Evolutionary conservation across 1,140 invertebrate species (phyloP), one percentile per base, ranked within the genome.

Genomic region (Triops longicaudatus): DNA sequence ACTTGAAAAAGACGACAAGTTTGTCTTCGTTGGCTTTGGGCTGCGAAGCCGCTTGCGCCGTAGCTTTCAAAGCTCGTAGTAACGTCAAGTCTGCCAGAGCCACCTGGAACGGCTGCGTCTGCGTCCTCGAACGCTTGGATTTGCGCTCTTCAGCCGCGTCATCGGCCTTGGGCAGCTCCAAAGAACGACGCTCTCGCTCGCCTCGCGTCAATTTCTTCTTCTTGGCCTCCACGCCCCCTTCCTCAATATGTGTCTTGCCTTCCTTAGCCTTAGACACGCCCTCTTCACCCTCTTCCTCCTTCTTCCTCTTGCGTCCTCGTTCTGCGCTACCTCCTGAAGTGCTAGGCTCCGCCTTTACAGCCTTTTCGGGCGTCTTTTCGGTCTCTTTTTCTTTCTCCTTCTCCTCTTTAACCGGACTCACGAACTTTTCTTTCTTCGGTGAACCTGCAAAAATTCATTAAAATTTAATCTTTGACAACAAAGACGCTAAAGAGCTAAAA

Each of bases 1-100:
- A 92, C 91, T 92, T 92, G 82, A 92, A 93, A 82, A 93, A 93
- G 41, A 92, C 89, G 82, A 93, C 92, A 28, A 94, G 88, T 83
- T 94, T 94, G 76, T 95, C 93, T 81, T 94, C 92, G 26, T 87
- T 86, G 73, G 86, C 85, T 81, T 88, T 89, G 0, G 86, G 83
- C 72, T 17, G 87, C 1, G 76, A 26, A 10, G 72, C 71, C 17
- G 76, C 41, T 44, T 75, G 85, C 43, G 89, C 90, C 17, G 88
- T 89, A 0, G 87, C 86, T 37, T 87, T 88, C 6, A 89, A 84
- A 82, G 92, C 92, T 1, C 91, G 89, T 26, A 92, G 88, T 80
- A 90, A 87, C 72, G 90, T 88, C n/a, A 91, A 83, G 82, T 93
- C 91, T 14, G 92, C 90, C 37, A 91, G 84, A 0, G 92, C 92